These are phyloP conservation scores for Troides oblongomaculatus DNA, from an alignment of 2,888 invertebrate genomes.

Conservation along the genomic window DNA sequence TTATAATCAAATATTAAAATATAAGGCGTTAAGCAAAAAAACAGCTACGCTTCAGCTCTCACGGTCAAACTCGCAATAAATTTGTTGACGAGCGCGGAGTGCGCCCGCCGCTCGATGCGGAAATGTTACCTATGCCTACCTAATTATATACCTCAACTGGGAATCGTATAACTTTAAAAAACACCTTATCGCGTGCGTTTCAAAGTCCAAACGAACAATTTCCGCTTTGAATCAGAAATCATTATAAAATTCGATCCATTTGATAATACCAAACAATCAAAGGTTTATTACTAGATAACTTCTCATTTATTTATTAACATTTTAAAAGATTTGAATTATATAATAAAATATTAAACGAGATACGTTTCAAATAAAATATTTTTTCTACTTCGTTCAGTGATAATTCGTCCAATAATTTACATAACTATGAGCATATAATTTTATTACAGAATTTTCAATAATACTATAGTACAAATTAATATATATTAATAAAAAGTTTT, in stretches of 20 bases:
- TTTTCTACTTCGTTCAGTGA: not conserved
- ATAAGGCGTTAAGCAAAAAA: conserved; percentile 76
- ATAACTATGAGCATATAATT: not conserved
- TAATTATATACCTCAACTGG: conserved; percentile 55
- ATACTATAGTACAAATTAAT: too few species aligned
- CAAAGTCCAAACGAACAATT: conserved; percentile 37
- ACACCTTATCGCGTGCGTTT: conserved; percentile 40
- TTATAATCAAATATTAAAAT: conserved; percentile 76
- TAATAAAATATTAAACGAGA: not conserved
- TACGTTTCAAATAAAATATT: not conserved
- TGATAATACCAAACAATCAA: not conserved
- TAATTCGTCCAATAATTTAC: not conserved
- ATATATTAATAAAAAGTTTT: not conserved
- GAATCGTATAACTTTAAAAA: conserved; percentile 48
- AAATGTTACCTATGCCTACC: conserved; percentile 52
- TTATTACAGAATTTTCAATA: not conserved
- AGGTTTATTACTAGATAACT: not conserved
- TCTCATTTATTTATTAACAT: not conserved
- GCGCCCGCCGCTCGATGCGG: conserved; percentile 51
- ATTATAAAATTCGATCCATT: not conserved
- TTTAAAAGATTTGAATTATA: not conserved
- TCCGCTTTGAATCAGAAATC: conserved; percentile 17
- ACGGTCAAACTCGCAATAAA: conserved; percentile 76
- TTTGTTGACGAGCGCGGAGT: conserved; percentile 60
- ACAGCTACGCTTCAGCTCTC: conserved; percentile 72